Percentiles rank a stretch among this genome's conserved stretches.
Evolutionary conservation across 2,113 vertebrate species (phyloP).

Genomic region (Sinocyclocheilus anophthalmus): DNA sequence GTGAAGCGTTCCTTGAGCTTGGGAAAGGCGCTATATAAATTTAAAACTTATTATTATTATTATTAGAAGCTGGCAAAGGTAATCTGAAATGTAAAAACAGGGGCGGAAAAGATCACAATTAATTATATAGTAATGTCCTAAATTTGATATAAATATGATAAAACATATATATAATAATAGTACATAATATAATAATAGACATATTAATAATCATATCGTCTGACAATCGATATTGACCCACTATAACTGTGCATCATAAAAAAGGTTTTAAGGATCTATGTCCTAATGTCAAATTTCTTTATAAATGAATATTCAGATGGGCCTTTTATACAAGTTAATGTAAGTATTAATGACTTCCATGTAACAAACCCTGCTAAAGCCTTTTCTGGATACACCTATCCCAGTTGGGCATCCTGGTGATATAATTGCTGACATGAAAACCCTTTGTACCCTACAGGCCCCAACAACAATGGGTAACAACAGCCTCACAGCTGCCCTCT

Average conservation of each 20-base stretch:
- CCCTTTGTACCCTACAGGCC: background rate
- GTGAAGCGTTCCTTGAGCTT: too few species aligned
- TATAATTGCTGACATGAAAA: background rate
- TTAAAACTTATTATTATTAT: too few species aligned
- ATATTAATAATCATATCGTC: background rate
- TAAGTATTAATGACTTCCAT: background rate
- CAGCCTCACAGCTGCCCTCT: slow-evolving; percentile 15
- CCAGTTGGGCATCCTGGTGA: background rate
- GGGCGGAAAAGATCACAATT: too few species aligned
- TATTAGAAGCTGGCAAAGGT: too few species aligned
- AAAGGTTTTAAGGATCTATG: background rate
- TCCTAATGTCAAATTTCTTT: background rate
- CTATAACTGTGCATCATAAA: background rate
- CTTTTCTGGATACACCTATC: background rate
- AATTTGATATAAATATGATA: too few species aligned
- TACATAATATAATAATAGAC: too few species aligned
- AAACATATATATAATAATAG: too few species aligned
- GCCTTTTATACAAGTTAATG: background rate
- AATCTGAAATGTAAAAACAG: too few species aligned
- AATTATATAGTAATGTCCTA: too few species aligned
- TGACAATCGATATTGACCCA: background rate
- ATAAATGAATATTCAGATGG: background rate
- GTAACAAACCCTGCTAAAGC: background rate
- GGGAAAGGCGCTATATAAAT: too few species aligned
- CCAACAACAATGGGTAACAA: slow-evolving; percentile 10